Evolutionary conservation across 2,888 invertebrate genomes (phyloP), one percentile per base, ranked within the genome.

Genomic region (Argynnis bischoffii): DNA sequence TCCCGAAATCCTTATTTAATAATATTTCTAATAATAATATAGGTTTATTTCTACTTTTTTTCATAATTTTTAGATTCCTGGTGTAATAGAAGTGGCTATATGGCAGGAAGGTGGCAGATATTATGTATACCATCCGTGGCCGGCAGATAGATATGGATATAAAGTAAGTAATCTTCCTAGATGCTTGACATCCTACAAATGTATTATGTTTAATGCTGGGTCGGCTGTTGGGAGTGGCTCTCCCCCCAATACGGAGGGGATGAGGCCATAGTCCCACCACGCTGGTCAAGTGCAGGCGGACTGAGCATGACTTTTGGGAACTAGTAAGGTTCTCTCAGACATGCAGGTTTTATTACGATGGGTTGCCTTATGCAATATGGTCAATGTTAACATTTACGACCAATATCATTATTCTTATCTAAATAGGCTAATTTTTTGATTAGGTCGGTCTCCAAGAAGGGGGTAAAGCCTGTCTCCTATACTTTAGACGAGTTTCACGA

Each of bases 71-170:
- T 71, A 92, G 92, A 79, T 92, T 6, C 92, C 92, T 0, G 92
- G 92, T 0, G 92, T 90, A 70, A 83, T 82, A 8, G 92, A 92
- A 76, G 84, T 93, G 0, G 94, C 94, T 0, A 88, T 95, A 21
- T 95, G 94, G 94, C 88, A 88, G 1, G 92, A 93, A 61, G 93
- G 93, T 1, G 93, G 93, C 1, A 85, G 86, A 56, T 94, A 92
- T 65, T 95, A 95, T 73, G 76, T 94, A 67, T 95, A 94, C 76
- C 94, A 95, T 78, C 95, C 95, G 0, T 92, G 91, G 91, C 92
- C 92, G 0, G 89, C 92, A 0, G 90, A 92, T 55, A 77, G 79
- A 51, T 84, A 76, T 57, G 92, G 92, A 1, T 74, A 79, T n/a
- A 84, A 82, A 82, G 92, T 64, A 56, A 48, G 21, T 55, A n/a